Base-by-base conservation (phyloP, 2,888 invertebrate genomes). In the Microplitis manilae region DNA sequence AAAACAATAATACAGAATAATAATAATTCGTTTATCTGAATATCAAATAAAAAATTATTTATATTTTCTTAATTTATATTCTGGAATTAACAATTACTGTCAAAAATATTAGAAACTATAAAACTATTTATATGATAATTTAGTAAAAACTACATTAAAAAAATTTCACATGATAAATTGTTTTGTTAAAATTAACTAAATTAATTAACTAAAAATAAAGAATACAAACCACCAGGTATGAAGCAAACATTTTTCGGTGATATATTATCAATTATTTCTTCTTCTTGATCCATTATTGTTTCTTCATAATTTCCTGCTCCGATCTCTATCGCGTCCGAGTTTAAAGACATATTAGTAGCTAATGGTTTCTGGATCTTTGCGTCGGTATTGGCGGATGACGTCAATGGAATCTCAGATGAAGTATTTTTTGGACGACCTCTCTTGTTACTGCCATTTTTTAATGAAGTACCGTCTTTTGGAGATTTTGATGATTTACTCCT, bases 211-310 rank as follows among this genome's bases (percentile, higher is more conserved):
- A 17, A 17, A 17, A 17, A 17, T 17, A 1, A 17, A 17, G 17
- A 17, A 17, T 17, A 62, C 62, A 62, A 62, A 62, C 62, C 62
- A 62, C 15, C 15, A 62, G 62, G 62, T 62, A 62, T 62, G 62
- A 62, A 62, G 17, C 6, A n/a, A 62, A 62, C 62, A 62, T 62
- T 62, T 62, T 62, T 62, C 1, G 62, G 62, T 62, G 62, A 62
- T 62, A 62, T 62, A 62, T 15, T 13, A 62, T 62, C 62, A 15
- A 62, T 62, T 62, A 17, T 62, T 62, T 62, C 17, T 62, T 62
- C 62, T 6, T 62, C 62, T 17, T 13, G 6, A 62, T 62, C 62
- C 5, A 62, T 62, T 62, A 15, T n/a, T 62, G 15, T 5, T 62
- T 62, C 5, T 62, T 62, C 62, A 62, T 62, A 1, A 17, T 62